These are phyloP conservation scores for Drosophila nikananu DNA, from an alignment of 1,140 invertebrate species.

Conservation along the genomic window DNA sequence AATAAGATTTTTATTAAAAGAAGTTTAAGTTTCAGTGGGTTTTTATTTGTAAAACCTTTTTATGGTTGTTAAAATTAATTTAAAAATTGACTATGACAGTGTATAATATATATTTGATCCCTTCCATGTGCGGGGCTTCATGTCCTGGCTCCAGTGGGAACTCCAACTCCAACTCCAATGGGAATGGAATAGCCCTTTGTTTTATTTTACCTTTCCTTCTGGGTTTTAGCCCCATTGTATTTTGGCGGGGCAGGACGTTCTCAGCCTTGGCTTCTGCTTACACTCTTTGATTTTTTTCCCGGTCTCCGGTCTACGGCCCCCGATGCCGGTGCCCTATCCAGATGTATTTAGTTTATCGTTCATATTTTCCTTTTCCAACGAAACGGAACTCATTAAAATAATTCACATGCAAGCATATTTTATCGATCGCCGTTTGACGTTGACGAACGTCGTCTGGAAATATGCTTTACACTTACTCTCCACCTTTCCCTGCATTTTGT, in stretches of 20 bases:
- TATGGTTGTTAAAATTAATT: too few species aligned
- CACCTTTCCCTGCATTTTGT: constrained; percentile 27
- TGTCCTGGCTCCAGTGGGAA: constrained; percentile 44
- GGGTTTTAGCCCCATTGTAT: constrained; percentile 46
- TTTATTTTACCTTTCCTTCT: constrained; percentile 44
- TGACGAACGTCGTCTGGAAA: constrained; percentile 74
- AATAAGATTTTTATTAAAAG: neutral
- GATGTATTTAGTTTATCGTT: constrained; percentile 81
- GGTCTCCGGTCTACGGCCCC: neutral
- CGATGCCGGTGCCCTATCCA: constrained; percentile 47
- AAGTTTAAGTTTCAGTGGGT: too few species aligned
- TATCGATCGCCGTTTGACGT: constrained; percentile 79
- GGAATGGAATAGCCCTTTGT: constrained; percentile 58
- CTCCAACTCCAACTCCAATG: constrained; percentile 38
- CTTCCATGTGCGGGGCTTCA: constrained; percentile 8
- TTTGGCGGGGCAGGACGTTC: neutral
- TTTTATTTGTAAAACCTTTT: neutral
- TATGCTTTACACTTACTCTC: constrained; percentile 41
- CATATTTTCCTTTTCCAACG: constrained; percentile 79
- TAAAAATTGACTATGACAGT: too few species aligned
- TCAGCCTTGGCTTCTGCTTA: constrained; percentile 14
- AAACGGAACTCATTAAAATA: constrained; percentile 84
- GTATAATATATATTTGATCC: neutral
- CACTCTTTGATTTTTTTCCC: constrained; percentile 25
- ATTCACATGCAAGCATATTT: constrained; percentile 81